Evolutionary conservation across 2,113 vertebrate species (phyloP).

Genomic region (cat (Felis catus)): F.catus_Fca126_mat1.0 CM031419.1:99973501-99974000

Average conservation of each 20-base stretch:
- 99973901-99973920: neutral
- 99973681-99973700: neutral
- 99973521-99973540: neutral
- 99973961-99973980: neutral
- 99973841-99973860: neutral
- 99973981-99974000: neutral
- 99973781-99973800: too few relatives aligned
- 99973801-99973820: neutral
- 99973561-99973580: neutral
- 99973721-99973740: accelerated
- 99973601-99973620: neutral
- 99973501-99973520: neutral
- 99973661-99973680: neutral
- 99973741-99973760: accelerated
- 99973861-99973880: neutral
- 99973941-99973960: too few relatives aligned
- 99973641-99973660: neutral
- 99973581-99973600: neutral
- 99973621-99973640: neutral
- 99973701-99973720: accelerated
- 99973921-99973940: neutral
- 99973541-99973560: neutral
- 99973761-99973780: neutral
- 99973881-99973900: accelerated
- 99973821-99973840: neutral